Evolutionary conservation across 2,797 vertebrate genomes (phyloP), one percentile per base, ranked within the genome.

Genomic region (Neoniphon sammara): DNA sequence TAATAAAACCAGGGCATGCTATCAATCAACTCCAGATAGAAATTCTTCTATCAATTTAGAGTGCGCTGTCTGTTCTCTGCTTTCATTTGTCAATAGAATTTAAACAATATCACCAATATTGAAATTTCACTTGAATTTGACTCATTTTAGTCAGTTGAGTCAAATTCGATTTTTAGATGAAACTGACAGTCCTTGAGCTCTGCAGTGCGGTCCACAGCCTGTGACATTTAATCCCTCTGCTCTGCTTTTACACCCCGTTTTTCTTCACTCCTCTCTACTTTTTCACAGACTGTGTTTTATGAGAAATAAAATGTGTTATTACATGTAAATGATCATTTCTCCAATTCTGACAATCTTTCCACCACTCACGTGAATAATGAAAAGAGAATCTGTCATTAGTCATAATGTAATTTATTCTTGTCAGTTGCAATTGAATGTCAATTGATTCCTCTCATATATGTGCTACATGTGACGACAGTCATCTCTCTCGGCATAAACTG

Each of bases 371-470:
- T 7, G 15, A 75, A 70, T 5, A 49, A 44, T 15, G 57, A 67
- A 61, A 31, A 44, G 6, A 61, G 4, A 57, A 62, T 44, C 7
- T 53, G 30, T 67, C 56, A 66, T 49, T 80, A 60, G 54, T 56
- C 31, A 54, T 49, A 10, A 31, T 36, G 55, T 34, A 62, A 18
- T 59, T 20, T 11, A n/a, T 65, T 44, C 9, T 0, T 18, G 46
- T 20, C 36, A 20, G 47, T 21, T 46, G 61, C 12, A 15, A 15
- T 67, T 54, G n/a, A n/a, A n/a, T n/a, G n/a, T n/a, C n/a, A n/a
- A n/a, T n/a, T n/a, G n/a, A n/a, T n/a, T n/a, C n/a, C n/a, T n/a
- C n/a, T n/a, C n/a, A n/a, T n/a, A n/a, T 44, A 11, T 15, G 14
- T 10, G 42, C 10, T 44, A 44, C 42, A 11, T 44, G 42, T 9